Conservation (phyloP, 2,797 vertebrate genomes). For the Leptodactylus fallax region DNA sequence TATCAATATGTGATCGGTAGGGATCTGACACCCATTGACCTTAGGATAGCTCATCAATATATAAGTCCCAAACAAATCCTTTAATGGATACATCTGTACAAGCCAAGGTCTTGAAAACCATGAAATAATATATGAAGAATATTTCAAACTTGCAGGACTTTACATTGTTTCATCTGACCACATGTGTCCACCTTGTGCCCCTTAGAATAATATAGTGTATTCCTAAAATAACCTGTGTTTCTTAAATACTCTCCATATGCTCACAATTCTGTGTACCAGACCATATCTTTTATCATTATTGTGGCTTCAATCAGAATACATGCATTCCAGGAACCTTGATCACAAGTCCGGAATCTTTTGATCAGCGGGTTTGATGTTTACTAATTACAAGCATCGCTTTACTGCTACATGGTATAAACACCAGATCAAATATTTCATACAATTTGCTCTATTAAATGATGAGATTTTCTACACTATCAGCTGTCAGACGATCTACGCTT, state of each 20-base stretch:
- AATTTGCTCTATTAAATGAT: neutral
- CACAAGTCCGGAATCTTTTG: conserved; percentile 47
- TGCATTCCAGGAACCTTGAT: conserved; percentile 28
- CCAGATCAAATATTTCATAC: neutral
- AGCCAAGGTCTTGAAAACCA: too few species aligned
- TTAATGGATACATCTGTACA: too few species aligned
- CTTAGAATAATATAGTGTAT: neutral
- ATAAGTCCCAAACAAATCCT: too few species aligned
- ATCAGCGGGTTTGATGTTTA: conserved; percentile 35
- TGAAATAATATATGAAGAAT: neutral
- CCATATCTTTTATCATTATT: conserved; percentile 51
- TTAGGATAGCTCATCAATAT: too few species aligned
- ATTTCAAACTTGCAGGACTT: neutral
- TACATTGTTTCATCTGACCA: neutral
- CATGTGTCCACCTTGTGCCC: neutral
- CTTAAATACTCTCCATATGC: conserved; percentile 29
- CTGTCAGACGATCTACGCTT: neutral
- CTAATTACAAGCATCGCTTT: conserved; percentile 35
- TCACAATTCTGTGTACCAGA: conserved; percentile 17
- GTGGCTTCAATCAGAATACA: conserved; percentile 49
- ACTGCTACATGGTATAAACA: neutral
- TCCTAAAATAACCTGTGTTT: conserved; percentile 21
- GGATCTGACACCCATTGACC: too few species aligned
- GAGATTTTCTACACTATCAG: neutral
- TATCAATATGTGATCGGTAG: too few species aligned